Evolutionary conservation across 2,888 invertebrate species (phyloP).

Genomic region (Drosophila parthenogenetica): DNA sequence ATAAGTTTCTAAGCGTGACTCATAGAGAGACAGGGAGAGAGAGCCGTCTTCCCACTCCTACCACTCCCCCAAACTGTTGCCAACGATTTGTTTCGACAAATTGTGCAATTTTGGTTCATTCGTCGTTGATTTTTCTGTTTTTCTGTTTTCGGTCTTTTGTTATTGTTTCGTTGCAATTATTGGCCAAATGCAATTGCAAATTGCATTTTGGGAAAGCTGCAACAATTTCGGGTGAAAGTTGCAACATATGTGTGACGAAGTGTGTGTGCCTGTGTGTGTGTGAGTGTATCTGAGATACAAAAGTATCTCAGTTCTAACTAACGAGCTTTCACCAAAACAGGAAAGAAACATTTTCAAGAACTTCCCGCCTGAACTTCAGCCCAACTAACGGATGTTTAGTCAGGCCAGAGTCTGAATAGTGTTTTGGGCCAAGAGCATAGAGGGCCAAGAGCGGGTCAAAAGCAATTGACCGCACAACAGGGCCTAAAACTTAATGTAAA

Average conservation of each 20-base stretch:
- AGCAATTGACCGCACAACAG: constrained; percentile 76
- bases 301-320: constrained; percentile 34
- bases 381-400: constrained; percentile 62
- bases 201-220: constrained; percentile 69
- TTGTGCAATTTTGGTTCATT: constrained; percentile 67
- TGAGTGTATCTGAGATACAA: constrained; percentile 18
- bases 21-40: constrained; percentile 9
- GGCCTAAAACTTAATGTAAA: constrained; percentile 62
- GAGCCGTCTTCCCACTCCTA: too few species aligned
- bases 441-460: constrained; percentile 70
- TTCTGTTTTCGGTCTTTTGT: constrained; percentile 38
- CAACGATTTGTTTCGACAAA: constrained; percentile 60
- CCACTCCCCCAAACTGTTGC: neutral
- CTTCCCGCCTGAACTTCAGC: constrained; percentile 43
- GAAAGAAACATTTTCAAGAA: constrained; percentile 68
- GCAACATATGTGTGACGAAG: constrained; percentile 55
- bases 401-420: constrained; percentile 32
- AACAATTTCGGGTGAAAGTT: constrained; percentile 61
- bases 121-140: constrained; percentile 33
- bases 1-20: constrained; percentile 42
- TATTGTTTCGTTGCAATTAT: constrained; percentile 70
- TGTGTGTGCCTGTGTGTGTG: neutral
- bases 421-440: constrained; percentile 29
- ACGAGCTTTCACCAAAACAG: constrained; percentile 74
- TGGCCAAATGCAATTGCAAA: constrained; percentile 76